Base-by-base conservation (phyloP, 2,113 vertebrate species). In the Oriolus oriolus region DNA sequence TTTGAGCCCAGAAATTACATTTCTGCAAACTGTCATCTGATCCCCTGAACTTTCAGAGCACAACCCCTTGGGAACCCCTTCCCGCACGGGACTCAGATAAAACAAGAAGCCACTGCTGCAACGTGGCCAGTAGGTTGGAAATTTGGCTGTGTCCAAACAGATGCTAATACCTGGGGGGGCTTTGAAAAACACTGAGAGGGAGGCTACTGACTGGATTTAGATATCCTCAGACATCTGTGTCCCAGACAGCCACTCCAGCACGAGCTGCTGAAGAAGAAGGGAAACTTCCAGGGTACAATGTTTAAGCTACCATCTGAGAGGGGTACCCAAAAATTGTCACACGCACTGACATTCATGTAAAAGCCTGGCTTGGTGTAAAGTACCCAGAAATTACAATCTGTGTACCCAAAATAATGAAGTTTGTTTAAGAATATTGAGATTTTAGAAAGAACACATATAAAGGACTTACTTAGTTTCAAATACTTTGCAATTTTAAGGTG, bases 51-150 rank as follows among this genome's bases (percentile, higher is more conserved):
- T 74, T 74, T 45, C 26, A 81, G 54, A 13, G 3, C 26, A 37
- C 6, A 5, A 21, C 10, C 8, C 14, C 16, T 44, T 50, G 45
- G 16, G 37, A 81, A 30, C 3, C 2, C 11, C 31, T 73, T 92
- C 59, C 39, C 75, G 30, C 23, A n/a, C 2, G 7, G 42, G 26
- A 35, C 11, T 73, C 30, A 10, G 20, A 23, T 27, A 45, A 76
- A 70, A 47, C 2, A 28, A 57, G 64, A 7, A 77, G 20, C 26
- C 52, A 59, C 23, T 42, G 17, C 37, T 77, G 57, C 26, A 26
- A 2, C 0, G 0, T 23, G n/a, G 47, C 31, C 35, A 27, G 20
- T 6, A 42, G 14, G 44, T 2, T 45, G 57, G 44, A 80, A 69
- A 86, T 68, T 10, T 54, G 56, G 7, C 28, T 49, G 22, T 23